Base-by-base conservation (phyloP, 1,140 invertebrate genomes). In the Rhizoglyphus robini region DNA sequence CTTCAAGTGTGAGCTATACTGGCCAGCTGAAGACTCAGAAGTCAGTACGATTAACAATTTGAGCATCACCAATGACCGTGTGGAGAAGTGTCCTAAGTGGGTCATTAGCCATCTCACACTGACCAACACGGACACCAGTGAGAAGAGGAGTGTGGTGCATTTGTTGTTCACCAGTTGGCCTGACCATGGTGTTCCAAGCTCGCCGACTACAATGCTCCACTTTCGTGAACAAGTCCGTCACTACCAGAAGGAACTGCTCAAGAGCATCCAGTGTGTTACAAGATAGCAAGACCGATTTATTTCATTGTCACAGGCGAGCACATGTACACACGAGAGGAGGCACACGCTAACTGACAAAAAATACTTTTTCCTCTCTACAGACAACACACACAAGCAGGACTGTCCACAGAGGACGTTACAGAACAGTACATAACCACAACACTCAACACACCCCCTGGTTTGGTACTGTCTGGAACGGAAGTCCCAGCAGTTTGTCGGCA, bases 1-100 rank as follows among this genome's bases (percentile, higher is more conserved):
- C 68, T 83, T 86, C 61, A 96, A 96, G 77, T 96, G 92, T 79
- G 88, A 88, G 30, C 90, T 93, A 76, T 96, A 96, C 78, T 96
- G 92, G 92, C 88, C 88, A 67, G 76, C 81, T 27, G 83, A 86
- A 69, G 80, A 83, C 66, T 82, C 83, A 65, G 79, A 79, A 48
- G 79, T 83, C 71, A 81, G 82, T 61, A 80, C 82, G 68, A 84
- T 86, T 76, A 88, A 85, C 51, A 80, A 84, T 70, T 92, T 89
- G 75, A 83, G 83, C 41, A 81, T 96, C 61, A 87, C 84, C 48
- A 90, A 88, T 74, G 80, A 80, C 32, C 79, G 84, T 65, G 82
- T 92, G 54, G 86, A 91, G 69, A 78, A 84, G 65, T 83, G 86
- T 74, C 81, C 84, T 36, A 89, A 96, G 75, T 95, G 89, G 73